phyloP scores from a whole-genome alignment of 2,113 vertebrate genomes.

The Alexandromys fortis region DNA sequence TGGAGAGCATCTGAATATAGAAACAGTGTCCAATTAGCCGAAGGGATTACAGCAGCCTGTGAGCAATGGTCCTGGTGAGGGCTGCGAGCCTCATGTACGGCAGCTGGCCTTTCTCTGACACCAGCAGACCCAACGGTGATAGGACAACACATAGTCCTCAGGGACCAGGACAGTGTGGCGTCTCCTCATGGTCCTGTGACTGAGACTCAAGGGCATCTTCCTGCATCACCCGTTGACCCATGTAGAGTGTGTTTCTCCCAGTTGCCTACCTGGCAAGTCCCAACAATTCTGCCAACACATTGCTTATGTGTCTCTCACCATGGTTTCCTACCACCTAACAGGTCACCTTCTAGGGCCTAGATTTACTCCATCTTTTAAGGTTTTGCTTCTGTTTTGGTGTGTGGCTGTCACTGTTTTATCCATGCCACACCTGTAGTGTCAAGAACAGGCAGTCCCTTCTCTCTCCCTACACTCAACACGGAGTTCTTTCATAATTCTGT shows the following conservation, averaged over 20 bases:
- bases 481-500: not conserved
- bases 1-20: not conserved
- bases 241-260: not conserved
- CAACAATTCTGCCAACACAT: not conserved
- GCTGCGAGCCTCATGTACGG: not conserved
- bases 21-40: constrained; percentile 6
- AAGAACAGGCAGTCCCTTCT: not conserved
- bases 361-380: not conserved
- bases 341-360: not conserved
- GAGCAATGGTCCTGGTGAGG: not conserved
- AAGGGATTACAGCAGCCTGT: not conserved
- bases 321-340: not conserved
- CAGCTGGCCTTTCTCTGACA: constrained; percentile 40
- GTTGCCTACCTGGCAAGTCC: not conserved
- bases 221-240: not conserved
- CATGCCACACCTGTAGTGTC: not conserved
- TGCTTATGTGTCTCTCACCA: not conserved
- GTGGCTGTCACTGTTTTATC: not conserved
- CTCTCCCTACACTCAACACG: not conserved
- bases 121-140: not conserved
- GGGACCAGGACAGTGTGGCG: not conserved
- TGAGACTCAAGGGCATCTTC: not conserved
- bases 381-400: not conserved
- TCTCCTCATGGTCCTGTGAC: not conserved
- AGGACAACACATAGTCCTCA: not conserved